These are phyloP conservation scores for Prosopocoilus inquinatus DNA, from an alignment of 2,888 invertebrate genomes.

Conservation along the genomic window DNA sequence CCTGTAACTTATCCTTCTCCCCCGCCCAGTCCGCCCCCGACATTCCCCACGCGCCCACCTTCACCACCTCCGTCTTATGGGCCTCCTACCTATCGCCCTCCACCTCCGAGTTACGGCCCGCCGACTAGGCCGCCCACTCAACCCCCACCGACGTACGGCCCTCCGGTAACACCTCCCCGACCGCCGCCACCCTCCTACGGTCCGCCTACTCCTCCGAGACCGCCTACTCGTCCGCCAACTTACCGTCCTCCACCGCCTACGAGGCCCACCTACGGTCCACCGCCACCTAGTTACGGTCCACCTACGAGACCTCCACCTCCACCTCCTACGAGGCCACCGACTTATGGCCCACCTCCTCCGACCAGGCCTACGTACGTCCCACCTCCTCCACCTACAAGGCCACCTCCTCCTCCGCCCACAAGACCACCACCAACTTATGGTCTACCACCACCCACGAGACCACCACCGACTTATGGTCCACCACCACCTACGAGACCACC, in stretches of 20 bases:
- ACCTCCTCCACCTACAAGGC: constrained; percentile 12
- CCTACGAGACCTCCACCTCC: neutral
- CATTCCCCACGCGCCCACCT: constrained; percentile 6
- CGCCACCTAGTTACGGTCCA: constrained; percentile 9
- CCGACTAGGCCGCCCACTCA: constrained; percentile 15
- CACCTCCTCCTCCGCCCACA: constrained; percentile 11
- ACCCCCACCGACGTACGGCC: constrained; percentile 16
- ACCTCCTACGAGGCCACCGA: constrained; percentile 12
- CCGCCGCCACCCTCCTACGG: constrained; percentile 20
- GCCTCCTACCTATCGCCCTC: constrained; percentile 20
- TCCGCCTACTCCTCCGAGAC: constrained; percentile 20
- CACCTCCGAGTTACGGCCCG: constrained; percentile 1
- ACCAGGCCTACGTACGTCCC: too few relatives aligned
- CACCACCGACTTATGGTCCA: constrained; percentile 10
- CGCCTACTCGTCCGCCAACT: constrained; percentile 18
- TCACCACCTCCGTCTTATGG: constrained; percentile 20
- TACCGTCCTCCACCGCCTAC: constrained; percentile 16
- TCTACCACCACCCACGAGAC: constrained; percentile 19
- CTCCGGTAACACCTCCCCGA: constrained; percentile 13
- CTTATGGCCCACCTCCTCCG: constrained; percentile 4
- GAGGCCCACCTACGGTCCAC: constrained; percentile 19
- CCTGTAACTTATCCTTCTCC: constrained; percentile 23
- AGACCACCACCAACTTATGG: constrained; percentile 11
- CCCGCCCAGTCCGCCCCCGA: too few relatives aligned
- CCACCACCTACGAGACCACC: constrained; percentile 18